phyloP scores from a whole-genome alignment of 2,888 invertebrate species.

The Autographa pulchrina region DNA sequence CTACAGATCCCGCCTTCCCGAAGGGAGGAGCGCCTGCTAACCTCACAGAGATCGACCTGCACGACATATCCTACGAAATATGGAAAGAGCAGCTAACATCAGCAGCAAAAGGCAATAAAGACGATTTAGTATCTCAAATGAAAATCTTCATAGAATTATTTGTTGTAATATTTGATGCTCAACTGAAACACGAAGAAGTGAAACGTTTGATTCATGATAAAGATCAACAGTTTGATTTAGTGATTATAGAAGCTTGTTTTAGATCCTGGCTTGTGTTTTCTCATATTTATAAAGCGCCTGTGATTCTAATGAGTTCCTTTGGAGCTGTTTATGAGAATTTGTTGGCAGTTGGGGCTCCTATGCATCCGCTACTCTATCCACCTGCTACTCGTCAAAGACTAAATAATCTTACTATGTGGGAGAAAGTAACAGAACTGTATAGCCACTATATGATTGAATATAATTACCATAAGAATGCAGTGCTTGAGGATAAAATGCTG shows the following conservation, averaged over 20 bases:
- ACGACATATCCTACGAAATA: constrained; percentile 60
- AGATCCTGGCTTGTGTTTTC: constrained; percentile 53
- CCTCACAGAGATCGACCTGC: neutral
- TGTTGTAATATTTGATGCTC: constrained; percentile 38
- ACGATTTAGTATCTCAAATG: constrained; percentile 28
- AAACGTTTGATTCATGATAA: constrained; percentile 57
- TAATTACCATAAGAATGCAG: constrained; percentile 7
- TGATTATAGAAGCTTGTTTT: constrained; percentile 62
- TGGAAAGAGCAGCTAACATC: constrained; percentile 36
- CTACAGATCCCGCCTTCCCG: constrained; percentile 76
- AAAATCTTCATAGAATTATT: constrained; percentile 16
- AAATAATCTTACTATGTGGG: constrained; percentile 63
- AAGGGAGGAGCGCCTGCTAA: constrained; percentile 15
- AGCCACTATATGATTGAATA: constrained; percentile 33
- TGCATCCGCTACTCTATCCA: constrained; percentile 66
- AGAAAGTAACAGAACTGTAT: constrained; percentile 60
- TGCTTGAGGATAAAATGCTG: constrained; percentile 38
- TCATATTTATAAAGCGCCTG: constrained; percentile 59
- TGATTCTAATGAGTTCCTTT: constrained; percentile 68
- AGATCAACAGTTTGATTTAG: constrained; percentile 63
- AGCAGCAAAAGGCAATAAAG: constrained; percentile 32
- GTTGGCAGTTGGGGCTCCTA: constrained; percentile 61
- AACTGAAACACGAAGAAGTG: constrained; percentile 47
- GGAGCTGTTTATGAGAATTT: constrained; percentile 52
- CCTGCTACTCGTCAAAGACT: constrained; percentile 42